Conservation (phyloP, 2,113 vertebrate species). For the Glaucomys volans region DNA sequence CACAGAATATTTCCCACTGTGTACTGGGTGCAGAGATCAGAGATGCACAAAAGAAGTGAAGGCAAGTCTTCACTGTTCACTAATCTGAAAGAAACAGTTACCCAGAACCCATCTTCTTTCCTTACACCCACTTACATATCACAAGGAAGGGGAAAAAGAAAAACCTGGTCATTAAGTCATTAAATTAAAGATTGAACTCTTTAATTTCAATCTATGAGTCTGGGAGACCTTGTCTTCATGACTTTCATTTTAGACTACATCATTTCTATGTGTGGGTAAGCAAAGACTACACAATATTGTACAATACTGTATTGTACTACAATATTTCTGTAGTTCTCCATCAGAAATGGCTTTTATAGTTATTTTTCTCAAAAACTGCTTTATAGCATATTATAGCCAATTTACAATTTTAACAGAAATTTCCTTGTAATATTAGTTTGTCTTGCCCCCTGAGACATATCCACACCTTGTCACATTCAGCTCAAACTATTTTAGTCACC, state of each 20-base stretch:
- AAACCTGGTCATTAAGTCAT: neutral
- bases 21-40: neutral
- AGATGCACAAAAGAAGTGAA: neutral
- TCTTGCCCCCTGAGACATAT: neutral
- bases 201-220: neutral
- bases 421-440: neutral
- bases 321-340: neutral
- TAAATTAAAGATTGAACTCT: too few relatives aligned
- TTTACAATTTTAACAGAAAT: conserved; percentile 18
- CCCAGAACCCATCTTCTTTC: neutral
- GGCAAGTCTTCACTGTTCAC: neutral
- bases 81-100: neutral
- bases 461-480: neutral
- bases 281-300: conserved; percentile 1
- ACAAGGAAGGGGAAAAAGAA: neutral
- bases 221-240: neutral
- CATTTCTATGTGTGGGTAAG: neutral
- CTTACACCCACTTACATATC: neutral
- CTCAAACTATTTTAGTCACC: neutral
- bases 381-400: conserved; percentile 3
- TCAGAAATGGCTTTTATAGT: neutral
- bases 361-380: neutral
- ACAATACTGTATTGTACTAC: too few relatives aligned
- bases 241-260: neutral
- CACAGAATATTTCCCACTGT: neutral